A percentile compares a stretch with the other conserved stretches of the same genome.
Conservation (phyloP, 2,797 vertebrate species). For the Valencia hispanica region DNA sequence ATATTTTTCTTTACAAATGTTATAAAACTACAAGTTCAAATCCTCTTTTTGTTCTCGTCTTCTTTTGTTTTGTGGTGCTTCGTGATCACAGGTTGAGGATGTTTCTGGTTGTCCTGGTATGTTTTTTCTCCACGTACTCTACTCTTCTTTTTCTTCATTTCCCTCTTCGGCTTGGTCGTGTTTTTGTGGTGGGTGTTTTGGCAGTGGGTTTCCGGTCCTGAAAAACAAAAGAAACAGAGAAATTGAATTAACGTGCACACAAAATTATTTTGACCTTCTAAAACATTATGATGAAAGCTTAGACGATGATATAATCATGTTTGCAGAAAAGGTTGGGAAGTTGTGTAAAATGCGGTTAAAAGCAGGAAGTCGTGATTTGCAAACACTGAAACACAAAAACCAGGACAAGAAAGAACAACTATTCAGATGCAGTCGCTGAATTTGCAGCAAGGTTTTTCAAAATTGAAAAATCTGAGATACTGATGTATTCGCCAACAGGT, state of each 20-base stretch:
- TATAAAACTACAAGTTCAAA: conserved; percentile 86
- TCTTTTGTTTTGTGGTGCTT: conserved; percentile 52
- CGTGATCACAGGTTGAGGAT: conserved; percentile 64
- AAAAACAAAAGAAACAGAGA: conserved; percentile 28
- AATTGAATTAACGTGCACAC: conserved; percentile 1
- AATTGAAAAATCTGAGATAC: neutral
- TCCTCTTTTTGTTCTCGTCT: conserved; percentile 31
- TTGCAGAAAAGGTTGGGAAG: neutral
- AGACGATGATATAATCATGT: conserved; percentile 6
- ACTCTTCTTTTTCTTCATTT: conserved; percentile 58
- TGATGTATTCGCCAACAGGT: neutral
- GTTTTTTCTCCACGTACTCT: conserved; percentile 27
- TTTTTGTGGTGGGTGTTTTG: conserved; percentile 83
- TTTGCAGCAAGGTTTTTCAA: neutral
- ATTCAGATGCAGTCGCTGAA: neutral
- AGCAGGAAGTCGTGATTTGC: neutral
- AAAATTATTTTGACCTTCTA: neutral
- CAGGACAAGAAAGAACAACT: neutral
- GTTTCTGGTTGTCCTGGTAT: conserved; percentile 46
- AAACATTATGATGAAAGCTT: neutral
- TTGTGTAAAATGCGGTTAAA: conserved; percentile 4
- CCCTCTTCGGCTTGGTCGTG: conserved; percentile 67
- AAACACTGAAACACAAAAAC: neutral
- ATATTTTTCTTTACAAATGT: conserved; percentile 83
- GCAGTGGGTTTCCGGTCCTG: conserved; percentile 93